A percentile compares a stretch with the other conserved stretches of the same genome.
Evolutionary conservation across 2,888 invertebrate genomes (phyloP).

Genomic region (Caenorhabditis afra): DNA sequence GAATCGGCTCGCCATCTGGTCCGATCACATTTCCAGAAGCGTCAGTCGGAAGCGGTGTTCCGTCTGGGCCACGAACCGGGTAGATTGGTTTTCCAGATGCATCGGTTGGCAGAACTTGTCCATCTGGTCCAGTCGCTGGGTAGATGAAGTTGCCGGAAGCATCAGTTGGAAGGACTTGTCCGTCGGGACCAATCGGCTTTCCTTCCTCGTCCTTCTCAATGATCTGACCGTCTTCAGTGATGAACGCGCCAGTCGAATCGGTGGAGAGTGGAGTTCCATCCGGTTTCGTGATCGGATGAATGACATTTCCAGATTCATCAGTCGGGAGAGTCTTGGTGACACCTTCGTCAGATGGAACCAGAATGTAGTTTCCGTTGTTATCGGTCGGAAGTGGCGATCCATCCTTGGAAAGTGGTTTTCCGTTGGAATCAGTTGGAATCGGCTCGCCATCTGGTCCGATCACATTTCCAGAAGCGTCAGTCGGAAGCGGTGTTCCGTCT

Average conservation of each 20-base stretch:
- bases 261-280: slow-evolving; percentile 57
- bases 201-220: slow-evolving; percentile 51
- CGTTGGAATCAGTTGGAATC: slow-evolving; percentile 22
- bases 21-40: slow-evolving; percentile 55
- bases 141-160: slow-evolving; percentile 63
- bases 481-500: slow-evolving; percentile 46
- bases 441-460: slow-evolving; percentile 54
- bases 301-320: slow-evolving; percentile 56
- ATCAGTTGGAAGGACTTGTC: slow-evolving; percentile 66
- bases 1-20: slow-evolving; percentile 52
- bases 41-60: slow-evolving; percentile 61
- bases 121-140: slow-evolving; percentile 64
- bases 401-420: slow-evolving; percentile 47
- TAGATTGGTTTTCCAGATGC: slow-evolving; percentile 46
- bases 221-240: slow-evolving; percentile 46
- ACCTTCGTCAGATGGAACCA: slow-evolving; percentile 18
- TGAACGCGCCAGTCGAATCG: slow-evolving; percentile 48
- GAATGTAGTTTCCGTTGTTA: slow-evolving; percentile 31
- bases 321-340: slow-evolving; percentile 40
- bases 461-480: slow-evolving; percentile 51
- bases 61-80: slow-evolving; percentile 56
- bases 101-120: slow-evolving; percentile 64
- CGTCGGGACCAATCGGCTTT: slow-evolving; percentile 67
- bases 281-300: slow-evolving; percentile 47
- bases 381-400: slow-evolving; percentile 56